A percentile compares a stretch with the other conserved stretches of the same genome.
These are phyloP conservation scores for Cebus imitator DNA, from an alignment of 2,113 vertebrate genomes.

Conservation along the genomic window DNA sequence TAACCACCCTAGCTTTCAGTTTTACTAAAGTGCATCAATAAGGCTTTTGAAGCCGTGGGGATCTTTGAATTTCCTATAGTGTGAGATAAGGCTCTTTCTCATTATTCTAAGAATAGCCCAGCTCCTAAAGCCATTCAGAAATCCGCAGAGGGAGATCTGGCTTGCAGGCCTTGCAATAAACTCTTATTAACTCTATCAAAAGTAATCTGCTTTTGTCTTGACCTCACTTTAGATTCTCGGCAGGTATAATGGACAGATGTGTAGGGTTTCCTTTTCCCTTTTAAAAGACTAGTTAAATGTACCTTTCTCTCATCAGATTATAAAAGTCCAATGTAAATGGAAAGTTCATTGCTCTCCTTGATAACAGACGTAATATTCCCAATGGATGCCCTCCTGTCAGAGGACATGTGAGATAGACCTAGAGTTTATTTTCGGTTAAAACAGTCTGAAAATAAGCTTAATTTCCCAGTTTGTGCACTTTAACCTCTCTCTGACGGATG, in stretches of 20 bases:
- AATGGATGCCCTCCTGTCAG: conserved; percentile 50
- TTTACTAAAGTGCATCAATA: conserved; percentile 46
- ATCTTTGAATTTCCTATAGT: conserved; percentile 70
- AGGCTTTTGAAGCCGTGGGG: conserved; percentile 8
- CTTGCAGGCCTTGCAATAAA: conserved; percentile 66
- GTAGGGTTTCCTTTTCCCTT: conserved; percentile 63
- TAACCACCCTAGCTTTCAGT: conserved; percentile 52
- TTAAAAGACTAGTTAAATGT: conserved; percentile 72
- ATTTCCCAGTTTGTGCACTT: conserved; percentile 49
- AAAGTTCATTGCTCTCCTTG: conserved; percentile 69
- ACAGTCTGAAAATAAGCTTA: conserved; percentile 55
- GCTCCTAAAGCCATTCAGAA: conserved; percentile 64
- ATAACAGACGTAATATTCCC: conserved; percentile 64
- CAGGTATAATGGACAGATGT: conserved; percentile 74
- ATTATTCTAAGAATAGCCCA: conserved; percentile 76
- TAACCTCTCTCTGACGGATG: conserved; percentile 42
- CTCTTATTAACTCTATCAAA: conserved; percentile 77
- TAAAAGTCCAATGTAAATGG: conserved; percentile 71
- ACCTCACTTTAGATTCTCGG: conserved; percentile 73
- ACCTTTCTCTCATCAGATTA: conserved; percentile 64
- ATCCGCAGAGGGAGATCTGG: conserved; percentile 55
- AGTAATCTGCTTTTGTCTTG: conserved; percentile 77
- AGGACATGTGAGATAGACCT: conserved; percentile 14
- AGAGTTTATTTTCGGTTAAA: conserved; percentile 52
- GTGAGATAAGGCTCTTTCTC: conserved; percentile 72